Evolutionary conservation across 2,797 vertebrate genomes (phyloP), one percentile per base, ranked within the genome.

Genomic region (Accipiter badius): DNA sequence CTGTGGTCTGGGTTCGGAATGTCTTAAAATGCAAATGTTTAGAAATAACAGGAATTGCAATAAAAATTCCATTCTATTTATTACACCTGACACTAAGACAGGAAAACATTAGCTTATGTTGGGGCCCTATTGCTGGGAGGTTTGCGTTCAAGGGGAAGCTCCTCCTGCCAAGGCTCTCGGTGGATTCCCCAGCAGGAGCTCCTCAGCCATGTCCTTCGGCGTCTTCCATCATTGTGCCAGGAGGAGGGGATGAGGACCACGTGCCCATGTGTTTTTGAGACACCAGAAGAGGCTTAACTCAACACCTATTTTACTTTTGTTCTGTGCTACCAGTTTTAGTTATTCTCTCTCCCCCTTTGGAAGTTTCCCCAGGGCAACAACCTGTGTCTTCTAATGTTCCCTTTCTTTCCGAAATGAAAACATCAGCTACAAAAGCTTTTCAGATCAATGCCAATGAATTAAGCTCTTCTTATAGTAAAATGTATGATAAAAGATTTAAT

Each of bases 401-500:
- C 70, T 88, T 92, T 59, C 49, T 57, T 82, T 84, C 54, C 40
- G 69, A 81, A 93, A 89, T 80, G 72, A 95, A 94, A 82, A 82
- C 31, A 90, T 83, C 78, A 69, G 58, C 62, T 88, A 62, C 55
- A 83, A 91, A 95, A 71, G 88, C 89, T 93, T 87, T 95, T 85
- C 66, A 93, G 93, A 93, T 79, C 82, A 95, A 84, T 89, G 79
- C 21, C 8, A 13, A 70, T 82, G 81, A 96, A 92, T 97, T 91
- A 97, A 87, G 77, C 58, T 83, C 67, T 82, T 82, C 72, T 87
- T 96, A 92, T 28, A 82, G 80, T 89, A 87, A 96, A 97, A 96
- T 92, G 86, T 83, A 87, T 79, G 82, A 93, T 82, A 92, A 88
- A 88, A 52, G 91, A 89, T 85, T 93, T 97, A 95, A 97, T 97